Percentiles rank a stretch among this genome's conserved stretches.
Evolutionary conservation across 2,797 vertebrate species (phyloP).

Genomic region (Crocodylus rhombifer): DNA sequence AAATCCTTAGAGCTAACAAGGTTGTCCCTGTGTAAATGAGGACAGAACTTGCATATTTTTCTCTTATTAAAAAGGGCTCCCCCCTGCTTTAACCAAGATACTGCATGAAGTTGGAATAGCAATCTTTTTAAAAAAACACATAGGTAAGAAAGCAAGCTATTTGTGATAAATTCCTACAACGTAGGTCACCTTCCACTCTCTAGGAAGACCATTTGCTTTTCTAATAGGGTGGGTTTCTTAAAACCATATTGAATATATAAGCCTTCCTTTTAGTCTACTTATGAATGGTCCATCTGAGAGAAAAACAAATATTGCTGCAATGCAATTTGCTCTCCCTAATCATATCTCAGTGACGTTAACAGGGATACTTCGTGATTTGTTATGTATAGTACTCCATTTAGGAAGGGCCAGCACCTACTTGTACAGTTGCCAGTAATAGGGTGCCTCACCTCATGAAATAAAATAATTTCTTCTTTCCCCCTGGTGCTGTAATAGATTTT

Average conservation of each 20-base stretch:
- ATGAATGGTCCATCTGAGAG: conserved; percentile 2
- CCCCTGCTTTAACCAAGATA: not conserved
- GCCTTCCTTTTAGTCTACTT: too few relatives aligned
- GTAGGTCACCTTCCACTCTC: not conserved
- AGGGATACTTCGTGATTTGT: conserved; percentile 47
- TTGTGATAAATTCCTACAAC: not conserved
- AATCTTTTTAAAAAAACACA: too few relatives aligned
- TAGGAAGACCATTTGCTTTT: not conserved
- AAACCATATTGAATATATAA: too few relatives aligned
- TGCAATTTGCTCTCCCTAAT: conserved; percentile 46
- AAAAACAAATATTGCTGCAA: not conserved
- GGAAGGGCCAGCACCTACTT: conserved; percentile 26
- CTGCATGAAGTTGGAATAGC: not conserved
- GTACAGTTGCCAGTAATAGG: conserved; percentile 17
- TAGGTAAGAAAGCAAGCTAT: not conserved
- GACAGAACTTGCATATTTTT: not conserved
- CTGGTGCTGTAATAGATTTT: not conserved
- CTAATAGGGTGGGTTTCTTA: not conserved
- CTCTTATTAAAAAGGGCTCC: not conserved
- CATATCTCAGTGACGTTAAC: not conserved
- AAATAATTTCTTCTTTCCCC: not conserved
- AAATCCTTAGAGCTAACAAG: rapidly evolving
- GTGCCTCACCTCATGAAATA: not conserved
- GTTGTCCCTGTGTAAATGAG: not conserved
- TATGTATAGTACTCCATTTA: conserved; percentile 35